These are phyloP conservation scores for Oceanites oceanicus DNA, from an alignment of 2,113 vertebrate species.

Conservation along the genomic window DNA sequence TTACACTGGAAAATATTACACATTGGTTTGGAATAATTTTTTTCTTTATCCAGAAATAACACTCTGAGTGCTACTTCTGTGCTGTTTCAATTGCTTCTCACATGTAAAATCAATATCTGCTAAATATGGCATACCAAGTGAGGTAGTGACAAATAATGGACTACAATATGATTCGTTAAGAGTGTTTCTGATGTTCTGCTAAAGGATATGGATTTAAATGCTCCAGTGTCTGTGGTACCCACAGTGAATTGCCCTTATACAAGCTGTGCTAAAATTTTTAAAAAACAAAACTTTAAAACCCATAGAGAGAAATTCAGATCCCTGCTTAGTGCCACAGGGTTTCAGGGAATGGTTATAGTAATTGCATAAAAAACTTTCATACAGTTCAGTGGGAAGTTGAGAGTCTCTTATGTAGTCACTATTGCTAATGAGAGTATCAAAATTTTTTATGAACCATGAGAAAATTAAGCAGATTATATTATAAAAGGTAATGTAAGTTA, in stretches of 20 bases:
- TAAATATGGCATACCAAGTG: not conserved
- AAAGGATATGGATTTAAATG: not conserved
- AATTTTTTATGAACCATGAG: not conserved
- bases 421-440: not conserved
- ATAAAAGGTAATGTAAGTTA: not conserved
- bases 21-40: not conserved
- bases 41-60: not conserved
- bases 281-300: not conserved
- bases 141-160: not conserved
- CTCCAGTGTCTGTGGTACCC: not conserved
- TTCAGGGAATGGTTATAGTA: not conserved
- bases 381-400: not conserved
- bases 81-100: not conserved
- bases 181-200: not conserved
- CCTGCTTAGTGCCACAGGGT: not conserved
- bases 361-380: not conserved
- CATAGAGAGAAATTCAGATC: not conserved
- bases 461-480: not conserved
- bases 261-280: not conserved
- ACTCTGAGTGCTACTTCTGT: not conserved
- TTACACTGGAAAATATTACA: not conserved
- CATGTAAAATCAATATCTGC: constrained; percentile 18
- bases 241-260: not conserved
- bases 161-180: not conserved
- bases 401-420: not conserved